Percentiles rank a stretch among this genome's conserved stretches.
These are phyloP conservation scores for Steatornis caripensis DNA, from an alignment of 2,113 vertebrate genomes.

Conservation along the genomic window DNA sequence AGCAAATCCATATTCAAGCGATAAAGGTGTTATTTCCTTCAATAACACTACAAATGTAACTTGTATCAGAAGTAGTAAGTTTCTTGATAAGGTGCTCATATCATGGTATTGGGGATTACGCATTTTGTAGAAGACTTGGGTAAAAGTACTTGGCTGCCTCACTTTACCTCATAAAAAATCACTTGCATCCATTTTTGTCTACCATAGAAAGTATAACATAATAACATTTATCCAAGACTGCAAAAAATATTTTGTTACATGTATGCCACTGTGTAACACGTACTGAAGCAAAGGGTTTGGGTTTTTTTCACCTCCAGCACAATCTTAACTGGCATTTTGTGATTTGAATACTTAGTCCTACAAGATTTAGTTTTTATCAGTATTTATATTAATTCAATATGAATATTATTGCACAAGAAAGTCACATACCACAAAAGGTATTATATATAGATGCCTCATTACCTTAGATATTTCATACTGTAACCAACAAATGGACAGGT, in stretches of 20 bases:
- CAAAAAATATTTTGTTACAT: background rate
- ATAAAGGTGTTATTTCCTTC: background rate
- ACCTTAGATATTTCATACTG: slow-evolving; percentile 93
- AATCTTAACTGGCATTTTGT: background rate
- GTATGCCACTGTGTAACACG: background rate
- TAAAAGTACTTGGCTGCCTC: background rate
- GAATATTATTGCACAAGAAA: background rate
- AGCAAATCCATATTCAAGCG: background rate
- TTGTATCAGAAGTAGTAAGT: background rate
- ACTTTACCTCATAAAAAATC: background rate
- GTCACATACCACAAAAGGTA: background rate
- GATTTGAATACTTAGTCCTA: background rate
- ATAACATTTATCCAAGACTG: background rate
- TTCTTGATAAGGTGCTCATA: background rate
- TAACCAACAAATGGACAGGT: slow-evolving; percentile 82
- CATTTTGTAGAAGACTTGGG: background rate
- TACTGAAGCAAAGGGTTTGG: background rate
- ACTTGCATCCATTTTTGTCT: background rate
- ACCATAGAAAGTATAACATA: background rate
- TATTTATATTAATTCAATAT: background rate
- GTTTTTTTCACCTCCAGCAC: background rate
- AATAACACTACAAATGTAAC: background rate
- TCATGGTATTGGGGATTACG: background rate
- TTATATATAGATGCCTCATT: background rate
- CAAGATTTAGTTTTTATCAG: background rate